Percentiles rank a stretch among this genome's conserved stretches.
These are phyloP conservation scores for Oceanites oceanicus DNA, from an alignment of 2,113 vertebrate species.

Conservation along the genomic window DNA sequence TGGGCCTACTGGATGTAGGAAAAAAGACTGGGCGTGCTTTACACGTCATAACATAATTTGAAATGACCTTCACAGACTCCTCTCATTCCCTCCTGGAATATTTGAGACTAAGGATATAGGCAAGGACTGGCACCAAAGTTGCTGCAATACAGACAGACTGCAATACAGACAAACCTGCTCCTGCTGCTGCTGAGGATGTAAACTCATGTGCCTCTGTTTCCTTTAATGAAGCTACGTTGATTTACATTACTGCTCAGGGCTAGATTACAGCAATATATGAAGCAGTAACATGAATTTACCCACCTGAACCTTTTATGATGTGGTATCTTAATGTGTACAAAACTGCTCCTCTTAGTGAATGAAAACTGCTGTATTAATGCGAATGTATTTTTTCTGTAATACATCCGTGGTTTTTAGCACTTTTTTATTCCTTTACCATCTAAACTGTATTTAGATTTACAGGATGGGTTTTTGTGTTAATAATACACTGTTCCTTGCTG, in stretches of 20 bases:
- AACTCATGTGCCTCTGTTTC: neutral
- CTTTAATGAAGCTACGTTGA: neutral
- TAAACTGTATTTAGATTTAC: neutral
- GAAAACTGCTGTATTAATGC: neutral
- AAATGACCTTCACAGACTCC: constrained; percentile 10
- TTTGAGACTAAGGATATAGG: neutral
- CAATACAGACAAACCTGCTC: neutral
- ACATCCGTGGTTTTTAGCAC: neutral
- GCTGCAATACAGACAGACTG: neutral
- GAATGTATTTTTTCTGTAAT: neutral
- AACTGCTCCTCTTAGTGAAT: neutral
- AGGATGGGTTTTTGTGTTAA: neutral
- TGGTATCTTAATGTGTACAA: neutral
- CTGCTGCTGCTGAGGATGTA: neutral
- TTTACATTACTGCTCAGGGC: neutral
- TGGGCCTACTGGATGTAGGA: neutral
- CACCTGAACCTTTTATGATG: neutral
- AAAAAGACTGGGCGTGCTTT: neutral
- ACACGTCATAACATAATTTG: neutral
- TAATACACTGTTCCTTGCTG: neutral
- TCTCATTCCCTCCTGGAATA: neutral
- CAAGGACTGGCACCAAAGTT: neutral
- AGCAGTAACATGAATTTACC: neutral
- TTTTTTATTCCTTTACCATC: neutral
- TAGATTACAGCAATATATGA: neutral